Base-by-base conservation (phyloP, 2,113 vertebrate genomes). In the Apteryx mantelli region DNA sequence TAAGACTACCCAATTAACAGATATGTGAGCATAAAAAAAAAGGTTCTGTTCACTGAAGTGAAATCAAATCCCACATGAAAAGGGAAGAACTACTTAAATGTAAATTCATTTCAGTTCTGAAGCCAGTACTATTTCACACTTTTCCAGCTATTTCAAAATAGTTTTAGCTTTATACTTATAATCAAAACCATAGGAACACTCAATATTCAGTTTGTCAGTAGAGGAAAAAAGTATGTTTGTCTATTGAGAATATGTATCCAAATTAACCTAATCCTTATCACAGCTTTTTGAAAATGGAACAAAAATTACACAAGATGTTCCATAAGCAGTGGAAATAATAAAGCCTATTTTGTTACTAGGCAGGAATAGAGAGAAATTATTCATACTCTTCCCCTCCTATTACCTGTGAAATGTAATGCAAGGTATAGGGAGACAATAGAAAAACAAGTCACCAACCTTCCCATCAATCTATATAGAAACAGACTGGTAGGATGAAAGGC, bases 391-490 rank as follows among this genome's bases (percentile, higher is more conserved):
- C 16, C 19, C 32, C 38, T 44, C 16, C 21, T 58, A 52, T n/a
- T 64, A 44, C 15, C 24, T 1, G 4, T 2, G 4, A 91, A 95
- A 84, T 11, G 38, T 34, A 75, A 48, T 5, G 56, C n/a, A 18
- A 50, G 76, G 30, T 7, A 52, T 0, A 53, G 42, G 24, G 22
- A 91, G 53, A 74, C 44, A 56, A 71, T 26, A 78, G 46, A 74
- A 38, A 56, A 90, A n/a, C 2, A 4, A 18, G 70, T 73, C 74
- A 53, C 61, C 42, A 42, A 3, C 32, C 25, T 50, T 56, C 48
- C 38, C n/a, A 52, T 0, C 0, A 4, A 75, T 32, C 34, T 0
- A 0, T 19, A 71, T 7, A 34, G 78, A 42, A 34, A 69, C 2
- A 4, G 55, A 60, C 0, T 1, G 66, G 11, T 0, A 0, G n/a